A percentile compares a stretch with the other conserved stretches of the same genome.
These are phyloP conservation scores for Nemoura dubitans DNA, from an alignment of 2,888 invertebrate species.

Conservation along the genomic window DNA sequence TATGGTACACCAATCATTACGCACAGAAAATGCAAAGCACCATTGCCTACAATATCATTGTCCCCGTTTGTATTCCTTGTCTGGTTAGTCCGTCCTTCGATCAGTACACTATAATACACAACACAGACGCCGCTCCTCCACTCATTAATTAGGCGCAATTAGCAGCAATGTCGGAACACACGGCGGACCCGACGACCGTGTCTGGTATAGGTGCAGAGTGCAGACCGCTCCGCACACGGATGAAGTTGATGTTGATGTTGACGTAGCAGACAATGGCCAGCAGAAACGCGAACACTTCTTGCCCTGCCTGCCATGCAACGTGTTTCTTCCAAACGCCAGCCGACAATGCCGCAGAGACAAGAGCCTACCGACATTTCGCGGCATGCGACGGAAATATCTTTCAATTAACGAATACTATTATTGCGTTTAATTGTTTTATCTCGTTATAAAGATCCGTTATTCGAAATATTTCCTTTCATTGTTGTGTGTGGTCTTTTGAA, in stretches of 20 bases:
- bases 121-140: neutral
- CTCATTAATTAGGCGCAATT: neutral
- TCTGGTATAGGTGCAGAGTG: too few species aligned
- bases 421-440: slow-evolving; percentile 4
- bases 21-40: neutral
- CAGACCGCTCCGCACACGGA: neutral
- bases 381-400: neutral
- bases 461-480: neutral
- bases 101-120: neutral
- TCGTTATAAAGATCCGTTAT: neutral
- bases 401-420: neutral
- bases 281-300: neutral
- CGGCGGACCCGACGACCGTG: too few species aligned
- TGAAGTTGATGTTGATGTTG: neutral
- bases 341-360: neutral
- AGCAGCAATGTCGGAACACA: neutral
- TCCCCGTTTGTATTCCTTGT: neutral
- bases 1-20: too few species aligned
- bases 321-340: neutral
- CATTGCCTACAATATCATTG: neutral
- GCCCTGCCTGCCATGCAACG: neutral
- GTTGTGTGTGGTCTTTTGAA: neutral
- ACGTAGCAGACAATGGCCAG: neutral
- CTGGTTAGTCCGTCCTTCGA: neutral
- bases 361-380: neutral